Conservation (phyloP, 2,797 vertebrate genomes). For the Limosa lapponica region DNA sequence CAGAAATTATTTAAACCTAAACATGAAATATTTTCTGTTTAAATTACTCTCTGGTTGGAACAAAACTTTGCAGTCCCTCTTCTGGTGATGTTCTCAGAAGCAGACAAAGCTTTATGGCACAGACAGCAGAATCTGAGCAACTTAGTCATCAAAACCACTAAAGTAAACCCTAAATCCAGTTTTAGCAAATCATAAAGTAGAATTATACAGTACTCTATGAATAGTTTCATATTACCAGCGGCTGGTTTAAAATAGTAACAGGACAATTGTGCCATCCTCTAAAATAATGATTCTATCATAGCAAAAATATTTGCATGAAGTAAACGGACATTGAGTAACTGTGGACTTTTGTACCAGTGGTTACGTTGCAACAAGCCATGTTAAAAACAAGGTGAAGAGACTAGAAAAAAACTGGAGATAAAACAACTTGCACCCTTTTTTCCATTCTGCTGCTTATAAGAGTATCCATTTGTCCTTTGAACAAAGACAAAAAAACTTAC, state of each 20-base stretch:
- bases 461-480: neutral
- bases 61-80: neutral
- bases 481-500: neutral
- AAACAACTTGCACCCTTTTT: neutral
- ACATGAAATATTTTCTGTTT: neutral
- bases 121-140: neutral
- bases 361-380: neutral
- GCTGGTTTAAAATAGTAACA: slow-evolving; percentile 52
- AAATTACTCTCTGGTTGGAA: neutral
- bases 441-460: neutral
- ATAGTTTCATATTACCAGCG: neutral
- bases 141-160: neutral
- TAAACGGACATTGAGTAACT: slow-evolving; percentile 38
- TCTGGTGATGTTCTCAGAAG: neutral
- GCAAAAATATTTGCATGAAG: slow-evolving; percentile 60
- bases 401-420: neutral
- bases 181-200: neutral
- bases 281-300: slow-evolving; percentile 14
- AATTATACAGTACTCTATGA: neutral
- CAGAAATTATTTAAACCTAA: neutral
- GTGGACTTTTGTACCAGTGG: neutral
- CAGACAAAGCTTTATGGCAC: neutral
- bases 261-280: slow-evolving; percentile 16
- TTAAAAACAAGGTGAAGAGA: neutral
- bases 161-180: neutral